phyloP scores from a whole-genome alignment of 2,113 vertebrate species.

The Reinhardtius hippoglossoides region DNA sequence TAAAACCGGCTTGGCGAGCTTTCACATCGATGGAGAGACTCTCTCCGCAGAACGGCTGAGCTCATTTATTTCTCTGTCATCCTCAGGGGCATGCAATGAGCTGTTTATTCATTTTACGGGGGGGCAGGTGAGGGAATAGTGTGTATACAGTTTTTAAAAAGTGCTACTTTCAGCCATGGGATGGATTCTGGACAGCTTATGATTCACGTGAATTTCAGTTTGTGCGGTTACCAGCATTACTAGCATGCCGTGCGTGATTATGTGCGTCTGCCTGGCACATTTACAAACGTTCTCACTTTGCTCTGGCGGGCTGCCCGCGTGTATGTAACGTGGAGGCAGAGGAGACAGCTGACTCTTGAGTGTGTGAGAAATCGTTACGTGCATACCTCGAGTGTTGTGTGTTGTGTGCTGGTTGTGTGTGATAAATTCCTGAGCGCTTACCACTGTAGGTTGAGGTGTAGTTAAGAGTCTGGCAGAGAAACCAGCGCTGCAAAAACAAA shows the following conservation, averaged over 20 bases:
- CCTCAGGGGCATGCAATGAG: too few species aligned
- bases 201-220: neutral
- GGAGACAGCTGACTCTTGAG: constrained; percentile 3
- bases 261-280: neutral
- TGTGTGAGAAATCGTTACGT: neutral
- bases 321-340: neutral
- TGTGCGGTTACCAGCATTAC: neutral
- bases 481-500: neutral
- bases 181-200: neutral
- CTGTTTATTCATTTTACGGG: too few species aligned
- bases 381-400: neutral
- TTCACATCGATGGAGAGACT: neutral
- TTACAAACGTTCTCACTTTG: neutral
- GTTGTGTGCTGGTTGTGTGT: neutral
- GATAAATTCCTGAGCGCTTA: neutral
- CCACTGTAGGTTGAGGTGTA: neutral
- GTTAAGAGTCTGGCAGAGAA: neutral
- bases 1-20: constrained; percentile 20
- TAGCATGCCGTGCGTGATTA: neutral
- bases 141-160: neutral
- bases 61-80: neutral
- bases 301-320: constrained; percentile 11
- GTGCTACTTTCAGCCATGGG: neutral
- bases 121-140: neutral
- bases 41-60: neutral